Conservation (phyloP, 1,140 invertebrate genomes). For the Aphaenogaster rudis region DNA sequence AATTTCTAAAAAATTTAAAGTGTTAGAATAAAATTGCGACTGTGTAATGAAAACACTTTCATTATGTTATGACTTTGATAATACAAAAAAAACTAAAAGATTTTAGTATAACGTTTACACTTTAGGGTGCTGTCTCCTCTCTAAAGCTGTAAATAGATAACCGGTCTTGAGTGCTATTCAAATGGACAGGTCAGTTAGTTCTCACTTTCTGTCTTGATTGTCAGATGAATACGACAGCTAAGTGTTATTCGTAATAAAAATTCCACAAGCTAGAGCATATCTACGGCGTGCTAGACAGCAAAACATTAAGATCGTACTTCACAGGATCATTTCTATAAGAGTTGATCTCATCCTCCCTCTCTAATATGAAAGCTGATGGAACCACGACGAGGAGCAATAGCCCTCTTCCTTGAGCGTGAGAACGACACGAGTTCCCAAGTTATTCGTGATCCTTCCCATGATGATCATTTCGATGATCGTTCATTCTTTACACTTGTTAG, state of each 20-base stretch:
- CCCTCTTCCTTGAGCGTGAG: neutral
- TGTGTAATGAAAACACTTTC: neutral
- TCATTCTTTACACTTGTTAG: neutral
- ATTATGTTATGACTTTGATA: too few species aligned
- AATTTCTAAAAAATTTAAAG: conserved; percentile 6
- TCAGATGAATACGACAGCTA: neutral
- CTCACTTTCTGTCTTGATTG: neutral
- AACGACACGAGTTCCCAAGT: neutral
- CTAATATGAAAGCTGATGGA: neutral
- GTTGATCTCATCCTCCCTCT: neutral
- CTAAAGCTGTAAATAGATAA: conserved; percentile 3
- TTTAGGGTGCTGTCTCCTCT: neutral
- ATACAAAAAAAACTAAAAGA: too few species aligned
- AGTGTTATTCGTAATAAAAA: neutral
- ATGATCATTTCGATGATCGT: neutral
- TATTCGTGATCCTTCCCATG: neutral
- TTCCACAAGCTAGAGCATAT: neutral
- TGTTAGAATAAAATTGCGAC: neutral
- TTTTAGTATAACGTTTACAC: neutral
- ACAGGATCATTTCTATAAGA: neutral
- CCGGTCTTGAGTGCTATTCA: neutral
- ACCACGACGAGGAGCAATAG: neutral
- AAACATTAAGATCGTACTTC: neutral
- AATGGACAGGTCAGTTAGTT: neutral
- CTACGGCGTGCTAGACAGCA: neutral